Conservation (phyloP, 2,888 invertebrate species). For the Sinhomidia bicolor region DNA sequence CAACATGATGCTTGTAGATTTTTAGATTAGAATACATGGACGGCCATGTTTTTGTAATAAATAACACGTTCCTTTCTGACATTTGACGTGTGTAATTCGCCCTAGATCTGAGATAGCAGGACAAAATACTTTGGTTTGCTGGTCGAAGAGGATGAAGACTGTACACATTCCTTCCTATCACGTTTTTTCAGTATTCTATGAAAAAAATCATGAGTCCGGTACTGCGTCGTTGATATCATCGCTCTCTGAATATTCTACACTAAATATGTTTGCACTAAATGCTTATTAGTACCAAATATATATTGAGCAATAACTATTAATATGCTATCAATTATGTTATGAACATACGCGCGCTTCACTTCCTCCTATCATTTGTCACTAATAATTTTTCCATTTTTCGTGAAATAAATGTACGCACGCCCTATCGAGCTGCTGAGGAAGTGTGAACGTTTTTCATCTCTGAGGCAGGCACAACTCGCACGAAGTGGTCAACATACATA, state of each 20-base stretch:
- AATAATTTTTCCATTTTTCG: neutral
- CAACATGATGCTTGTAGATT: slow-evolving; percentile 24
- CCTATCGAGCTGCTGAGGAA: neutral
- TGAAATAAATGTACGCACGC: neutral
- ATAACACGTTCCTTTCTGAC: slow-evolving; percentile 47
- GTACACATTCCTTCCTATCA: neutral
- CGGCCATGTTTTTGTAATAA: slow-evolving; percentile 63
- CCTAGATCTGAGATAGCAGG: slow-evolving; percentile 48
- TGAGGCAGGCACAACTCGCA: neutral
- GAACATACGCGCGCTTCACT: neutral
- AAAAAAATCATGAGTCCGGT: neutral
- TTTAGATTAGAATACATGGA: slow-evolving; percentile 21
- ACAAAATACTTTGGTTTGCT: slow-evolving; percentile 17
- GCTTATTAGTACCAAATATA: neutral
- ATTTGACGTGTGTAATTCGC: slow-evolving; percentile 50
- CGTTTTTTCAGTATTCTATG: neutral
- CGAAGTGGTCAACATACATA: neutral
- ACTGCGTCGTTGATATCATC: neutral
- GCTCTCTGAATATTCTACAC: too few relatives aligned
- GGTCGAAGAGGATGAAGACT: neutral
- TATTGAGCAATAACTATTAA: slow-evolving; percentile 20
- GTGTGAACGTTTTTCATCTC: neutral
- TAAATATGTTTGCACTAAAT: neutral
- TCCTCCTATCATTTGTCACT: slow-evolving; percentile 21
- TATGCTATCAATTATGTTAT: neutral